A percentile compares a stretch with the other conserved stretches of the same genome.
phyloP scores from a whole-genome alignment of 2,888 invertebrate genomes.

The Sinohyriopsis cumingii region DNA sequence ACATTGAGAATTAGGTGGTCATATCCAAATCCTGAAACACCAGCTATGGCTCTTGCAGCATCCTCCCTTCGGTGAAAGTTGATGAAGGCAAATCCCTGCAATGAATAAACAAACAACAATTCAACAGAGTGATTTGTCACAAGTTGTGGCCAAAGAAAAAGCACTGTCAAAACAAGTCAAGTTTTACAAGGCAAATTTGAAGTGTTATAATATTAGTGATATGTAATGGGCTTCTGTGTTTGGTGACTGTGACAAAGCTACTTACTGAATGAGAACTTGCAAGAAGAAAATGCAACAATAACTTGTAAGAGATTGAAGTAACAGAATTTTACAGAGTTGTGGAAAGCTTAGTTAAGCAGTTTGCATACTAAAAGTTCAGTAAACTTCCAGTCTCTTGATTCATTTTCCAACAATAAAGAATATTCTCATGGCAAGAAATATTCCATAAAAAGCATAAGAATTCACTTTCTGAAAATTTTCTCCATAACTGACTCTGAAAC shows the following conservation, averaged over 20 bases:
- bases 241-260: background rate
- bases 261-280: too few species aligned
- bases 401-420: too few species aligned
- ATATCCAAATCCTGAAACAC: conserved; percentile 93
- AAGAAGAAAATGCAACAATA: too few species aligned
- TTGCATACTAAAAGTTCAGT: too few species aligned
- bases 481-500: too few species aligned
- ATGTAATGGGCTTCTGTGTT: background rate
- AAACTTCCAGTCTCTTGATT: too few species aligned
- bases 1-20: conserved; percentile 98
- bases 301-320: too few species aligned
- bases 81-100: conserved; percentile 98
- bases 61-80: conserved; percentile 94
- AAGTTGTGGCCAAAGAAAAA: background rate
- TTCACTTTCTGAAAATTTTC: too few species aligned
- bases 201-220: background rate
- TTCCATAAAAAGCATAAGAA: too few species aligned
- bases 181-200: background rate
- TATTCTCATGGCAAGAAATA: too few species aligned
- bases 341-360: too few species aligned
- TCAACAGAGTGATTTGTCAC: background rate
- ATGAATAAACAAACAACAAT: conserved; percentile 63
- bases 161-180: background rate
- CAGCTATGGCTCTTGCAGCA: conserved; percentile 91
- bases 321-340: too few species aligned